Evolutionary conservation across 53 echinoderm and acorn worm genomes (phyloP), one percentile per base, ranked within the genome.

Genomic region (Glandiceps talaboti): DNA sequence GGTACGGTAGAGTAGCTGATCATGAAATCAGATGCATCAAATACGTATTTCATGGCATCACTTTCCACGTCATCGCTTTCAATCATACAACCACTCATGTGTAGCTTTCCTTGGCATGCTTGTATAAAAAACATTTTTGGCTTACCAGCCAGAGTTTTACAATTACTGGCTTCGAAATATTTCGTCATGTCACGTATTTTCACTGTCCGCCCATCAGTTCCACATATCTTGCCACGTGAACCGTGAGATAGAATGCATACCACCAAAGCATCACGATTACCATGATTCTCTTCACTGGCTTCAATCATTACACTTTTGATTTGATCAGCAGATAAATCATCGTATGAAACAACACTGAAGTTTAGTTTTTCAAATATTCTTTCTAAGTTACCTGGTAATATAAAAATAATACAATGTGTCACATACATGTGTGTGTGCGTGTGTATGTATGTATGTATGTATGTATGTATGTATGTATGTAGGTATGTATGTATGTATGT

Each of bases 1-100:
- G 94, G 94, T 73, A 94, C 86, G n/a, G 89, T 83, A 26, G 94
- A 91, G 75, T 91, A 89, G 25, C 91, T 89, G 12, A 94, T 30
- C 28, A 94, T 31, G 82, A 94, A 94, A 78, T 94, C 94, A 1
- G 85, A 83, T 20, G 91, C 91, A 31, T 92, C 82, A 91, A 91
- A 12, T 91, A 87, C 80, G 90, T 79, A 0, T 45, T 33, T 29
- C 20, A 33, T 1, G 72, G 45, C 25, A 29, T 76, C 64, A 45
- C 6, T 45, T 12, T 6, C 6, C 64, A 20, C 20, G 6, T 12
- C 64, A n/a, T n/a, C n/a, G n/a, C n/a, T n/a, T n/a, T n/a, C n/a
- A n/a, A n/a, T n/a, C n/a, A n/a, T n/a, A n/a, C n/a, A n/a, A 20
- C 64, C 64, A 12, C 64, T 20, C 64, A 45, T 45, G 20, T 6